These are phyloP conservation scores for Hydropsyche tenuis DNA, from an alignment of 1,140 invertebrate species.

Conservation along the genomic window DNA sequence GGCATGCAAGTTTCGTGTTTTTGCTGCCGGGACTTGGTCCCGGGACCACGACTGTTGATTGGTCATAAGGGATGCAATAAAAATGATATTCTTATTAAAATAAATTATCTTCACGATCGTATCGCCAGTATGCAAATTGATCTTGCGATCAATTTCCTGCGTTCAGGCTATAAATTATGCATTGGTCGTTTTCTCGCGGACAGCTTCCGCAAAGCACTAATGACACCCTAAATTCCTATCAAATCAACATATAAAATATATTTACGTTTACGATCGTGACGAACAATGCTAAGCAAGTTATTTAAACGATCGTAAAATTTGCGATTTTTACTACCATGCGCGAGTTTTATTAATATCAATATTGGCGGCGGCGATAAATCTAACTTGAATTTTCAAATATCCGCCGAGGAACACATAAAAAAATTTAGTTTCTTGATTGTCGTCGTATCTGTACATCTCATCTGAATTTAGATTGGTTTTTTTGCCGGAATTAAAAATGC, in stretches of 20 bases:
- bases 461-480: no score
- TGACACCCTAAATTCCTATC: slow-evolving; percentile 1
- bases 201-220: slow-evolving; percentile 1
- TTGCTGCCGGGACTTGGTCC: slow-evolving; percentile 5
- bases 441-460: no score
- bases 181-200: background rate
- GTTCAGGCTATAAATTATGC: slow-evolving; percentile 3
- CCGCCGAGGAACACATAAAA: no score
- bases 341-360: background rate
- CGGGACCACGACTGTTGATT: background rate
- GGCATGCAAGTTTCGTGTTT: slow-evolving; percentile 28
- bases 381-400: no score
- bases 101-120: no score
- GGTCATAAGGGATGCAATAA: slow-evolving; percentile 25
- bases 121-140: background rate
- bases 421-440: no score
- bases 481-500: slow-evolving; percentile 2
- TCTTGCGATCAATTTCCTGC: background rate
- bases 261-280: background rate
- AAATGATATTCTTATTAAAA: background rate
- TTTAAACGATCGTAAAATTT: background rate
- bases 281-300: slow-evolving; percentile 1
- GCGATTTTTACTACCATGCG: background rate
- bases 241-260: background rate
- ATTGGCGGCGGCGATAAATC: background rate